Evolutionary conservation across 2,797 vertebrate genomes (phyloP), one percentile per base, ranked within the genome.

Genomic region (Acanthornis magna): DNA sequence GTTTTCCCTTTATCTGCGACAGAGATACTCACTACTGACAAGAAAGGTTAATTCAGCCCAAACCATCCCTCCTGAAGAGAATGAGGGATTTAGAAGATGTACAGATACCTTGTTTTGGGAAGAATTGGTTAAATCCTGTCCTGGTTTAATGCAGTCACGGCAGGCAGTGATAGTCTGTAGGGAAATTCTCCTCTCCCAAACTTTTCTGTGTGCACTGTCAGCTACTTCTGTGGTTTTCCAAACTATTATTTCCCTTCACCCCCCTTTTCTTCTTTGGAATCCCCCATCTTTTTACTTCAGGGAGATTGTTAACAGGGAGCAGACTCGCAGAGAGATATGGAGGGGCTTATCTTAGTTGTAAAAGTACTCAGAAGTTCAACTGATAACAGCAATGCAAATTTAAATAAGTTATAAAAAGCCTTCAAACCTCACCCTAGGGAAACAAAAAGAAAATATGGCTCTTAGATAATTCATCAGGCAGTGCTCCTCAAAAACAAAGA

Each of bases 21-120:
- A 10, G 68, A 74, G 22, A 6, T 13, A 2, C 26, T 66, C 43
- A 3, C 26, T 32, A 11, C 7, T 0, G 1, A 13, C 14, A 61
- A 20, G 16, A 72, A 55, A 58, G 15, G 2, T 17, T 61, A 34
- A 61, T 85, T 71, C 61, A 84, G 42, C 29, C 23, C 50, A 16
- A 45, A 67, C 29, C 3, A 42, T 5, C 13, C 17, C 10, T 67
- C 10, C 47, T 50, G 25, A 48, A 53, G 20, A 60, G 26, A 60
- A 27, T 1, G 10, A 22, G 34, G 13, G 26, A 5, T 54, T 66
- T 54, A 15, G 60, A 84, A 66, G 7, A 0, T 9, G 7, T 13
- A 6, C 20, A 55, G 23, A 19, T 5, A 11, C 21, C 12, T 54
- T 34, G 14, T 27, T 88, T 61, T 51, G 27, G 29, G 36, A 78